Base-by-base conservation (phyloP, 1,140 invertebrate genomes). In the Saxidomus purpurata region DNA sequence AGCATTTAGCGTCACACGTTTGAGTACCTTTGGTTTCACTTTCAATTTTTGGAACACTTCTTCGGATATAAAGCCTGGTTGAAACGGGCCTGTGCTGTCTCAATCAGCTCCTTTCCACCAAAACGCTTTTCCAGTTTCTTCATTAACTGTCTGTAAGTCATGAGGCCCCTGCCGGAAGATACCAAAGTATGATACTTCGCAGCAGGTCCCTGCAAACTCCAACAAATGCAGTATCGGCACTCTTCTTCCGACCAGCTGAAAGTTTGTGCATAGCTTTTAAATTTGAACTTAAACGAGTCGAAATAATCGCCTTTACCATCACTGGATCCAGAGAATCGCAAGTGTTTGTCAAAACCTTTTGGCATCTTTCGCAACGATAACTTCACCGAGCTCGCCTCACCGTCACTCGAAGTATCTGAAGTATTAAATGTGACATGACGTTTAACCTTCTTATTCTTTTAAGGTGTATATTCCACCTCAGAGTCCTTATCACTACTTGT, bases 61-160 rank as follows among this genome's bases (percentile, higher is more conserved):
- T 55, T 11, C 22, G 22, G 52, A 55, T 15, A 55, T 55, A 36
- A 34, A 13, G 90, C 83, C 47, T 74, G 67, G 13, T 87, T 80
- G 77, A 90, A 90, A 61, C 88, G 34, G 36, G 71, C 85, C 31
- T 76, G 74, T 2, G 59, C 67, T 13, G 90, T 91, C 61, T 89
- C 90, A 3, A 80, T 52, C 19, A 91, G 31, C 25, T 90, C 80
- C 15, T 76, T 34, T 6, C 67, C 47, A 74, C 71, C 55, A 69
- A 91, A 91, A 9, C 71, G 31, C 19, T 67, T 83, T 83, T 89
- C 87, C 81, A 89, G 55, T 47, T 52, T 80, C 31, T 80, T 80
- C 28, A 80, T 80, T 17, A 49, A n/a, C 9, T 80, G 43, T n/a
- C 11, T 15, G 77, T 80, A 80, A 6, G 71, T 76, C 22, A 76